phyloP scores from a whole-genome alignment of 2,797 vertebrate species.

The Fringilla coelebs region DNA sequence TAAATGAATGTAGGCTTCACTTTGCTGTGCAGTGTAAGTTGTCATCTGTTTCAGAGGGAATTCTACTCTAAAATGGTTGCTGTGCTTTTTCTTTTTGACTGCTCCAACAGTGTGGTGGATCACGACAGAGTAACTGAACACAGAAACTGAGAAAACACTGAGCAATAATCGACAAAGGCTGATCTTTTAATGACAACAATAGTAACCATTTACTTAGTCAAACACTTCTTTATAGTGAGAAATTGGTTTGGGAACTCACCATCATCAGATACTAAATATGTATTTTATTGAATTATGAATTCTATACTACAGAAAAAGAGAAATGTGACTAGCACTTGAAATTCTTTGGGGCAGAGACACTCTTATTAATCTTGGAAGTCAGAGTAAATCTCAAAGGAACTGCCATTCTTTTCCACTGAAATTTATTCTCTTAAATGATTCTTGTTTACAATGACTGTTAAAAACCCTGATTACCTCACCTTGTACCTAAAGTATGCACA shows the following conservation, averaged over 20 bases:
- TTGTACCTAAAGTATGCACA: background rate
- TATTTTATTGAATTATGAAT: background rate
- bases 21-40: background rate
- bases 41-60: background rate
- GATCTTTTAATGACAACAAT: background rate
- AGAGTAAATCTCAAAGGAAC: background rate
- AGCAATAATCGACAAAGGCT: background rate
- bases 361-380: slow-evolving; percentile 1
- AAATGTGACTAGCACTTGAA: background rate
- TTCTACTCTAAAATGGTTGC: background rate
- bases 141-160: background rate
- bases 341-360: background rate
- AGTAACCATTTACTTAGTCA: background rate
- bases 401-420: background rate
- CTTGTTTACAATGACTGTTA: background rate
- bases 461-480: background rate
- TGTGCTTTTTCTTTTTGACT: background rate
- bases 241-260: background rate
- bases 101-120: background rate
- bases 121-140: background rate
- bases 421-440: background rate
- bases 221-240: background rate
- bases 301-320: background rate
- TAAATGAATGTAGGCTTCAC: background rate
- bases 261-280: background rate